These are phyloP conservation scores for Taxidea taxus DNA, from an alignment of 2,113 vertebrate species.

Conservation along the genomic window DNA sequence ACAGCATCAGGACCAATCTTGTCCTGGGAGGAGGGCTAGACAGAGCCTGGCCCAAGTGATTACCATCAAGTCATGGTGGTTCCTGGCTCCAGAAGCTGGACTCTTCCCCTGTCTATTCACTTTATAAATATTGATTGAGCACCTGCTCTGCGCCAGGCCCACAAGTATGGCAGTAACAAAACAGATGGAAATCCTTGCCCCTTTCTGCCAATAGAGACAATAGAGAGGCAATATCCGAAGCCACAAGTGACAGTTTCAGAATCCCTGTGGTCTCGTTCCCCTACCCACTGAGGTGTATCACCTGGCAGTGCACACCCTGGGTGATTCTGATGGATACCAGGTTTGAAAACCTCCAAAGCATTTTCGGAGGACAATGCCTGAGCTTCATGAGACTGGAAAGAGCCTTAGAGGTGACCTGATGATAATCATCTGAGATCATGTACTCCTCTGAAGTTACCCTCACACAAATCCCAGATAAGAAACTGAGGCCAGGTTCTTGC, in stretches of 20 bases:
- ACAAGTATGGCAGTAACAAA: neutral
- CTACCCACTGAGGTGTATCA: neutral
- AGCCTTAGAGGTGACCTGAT: neutral
- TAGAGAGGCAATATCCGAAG: neutral
- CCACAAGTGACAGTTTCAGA: neutral
- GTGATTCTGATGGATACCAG: neutral
- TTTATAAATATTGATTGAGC: constrained; percentile 11
- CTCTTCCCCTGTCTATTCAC: neutral
- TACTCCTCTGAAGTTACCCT: neutral
- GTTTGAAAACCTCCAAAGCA: neutral
- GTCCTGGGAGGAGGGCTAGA: neutral
- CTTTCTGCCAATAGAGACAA: too few relatives aligned
- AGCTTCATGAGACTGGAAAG: neutral
- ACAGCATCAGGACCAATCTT: neutral
- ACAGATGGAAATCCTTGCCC: neutral
- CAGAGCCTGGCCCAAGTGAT: neutral
- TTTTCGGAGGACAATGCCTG: neutral
- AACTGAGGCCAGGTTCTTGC: neutral
- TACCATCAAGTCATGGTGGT: neutral
- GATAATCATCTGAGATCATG: neutral
- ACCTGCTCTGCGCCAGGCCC: neutral
- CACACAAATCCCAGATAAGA: neutral
- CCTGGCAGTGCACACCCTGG: neutral
- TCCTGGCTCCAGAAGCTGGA: neutral
- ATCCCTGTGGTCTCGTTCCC: too few relatives aligned